Evolutionary conservation across 2,888 invertebrate genomes (phyloP).

Genomic region (Lochmaea capreae): DNA sequence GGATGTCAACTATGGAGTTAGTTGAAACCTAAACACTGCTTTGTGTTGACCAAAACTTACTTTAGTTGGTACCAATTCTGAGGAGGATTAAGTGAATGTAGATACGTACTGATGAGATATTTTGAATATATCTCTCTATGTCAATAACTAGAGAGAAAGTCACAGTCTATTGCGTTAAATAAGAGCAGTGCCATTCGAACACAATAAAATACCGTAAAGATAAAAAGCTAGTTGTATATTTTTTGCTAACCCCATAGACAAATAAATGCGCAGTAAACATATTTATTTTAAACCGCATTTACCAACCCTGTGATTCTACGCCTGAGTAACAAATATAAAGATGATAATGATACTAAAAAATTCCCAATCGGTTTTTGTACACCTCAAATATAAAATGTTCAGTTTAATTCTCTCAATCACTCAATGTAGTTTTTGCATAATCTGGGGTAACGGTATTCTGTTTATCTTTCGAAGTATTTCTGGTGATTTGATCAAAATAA

Average conservation of each 20-base stretch:
- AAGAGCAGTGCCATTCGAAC: background rate
- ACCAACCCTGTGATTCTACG: background rate
- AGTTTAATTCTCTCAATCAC: conserved; percentile 27
- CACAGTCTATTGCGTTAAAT: background rate
- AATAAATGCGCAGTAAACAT: background rate
- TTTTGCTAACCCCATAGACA: background rate
- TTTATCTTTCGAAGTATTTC: conserved; percentile 41
- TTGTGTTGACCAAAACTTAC: too few species aligned
- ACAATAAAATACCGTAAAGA: background rate
- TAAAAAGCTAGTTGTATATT: background rate
- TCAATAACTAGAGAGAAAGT: background rate
- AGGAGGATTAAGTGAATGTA: too few species aligned
- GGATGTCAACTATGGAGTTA: too few species aligned
- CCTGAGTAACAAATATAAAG: background rate
- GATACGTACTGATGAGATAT: too few species aligned
- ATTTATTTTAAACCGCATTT: background rate
- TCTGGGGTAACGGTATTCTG: conserved; percentile 40
- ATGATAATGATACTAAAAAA: background rate
- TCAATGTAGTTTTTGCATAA: conserved; percentile 38
- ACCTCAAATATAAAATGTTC: conserved; percentile 27
- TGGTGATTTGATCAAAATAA: conserved; percentile 38
- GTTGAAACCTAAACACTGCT: too few species aligned
- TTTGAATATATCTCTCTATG: background rate
- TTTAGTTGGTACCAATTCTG: too few species aligned
- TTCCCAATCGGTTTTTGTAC: conserved; percentile 16